Evolutionary conservation across 1,140 invertebrate genomes (phyloP), one percentile per base, ranked within the genome.

Genomic region (Tachypleus tridentatus): DNA sequence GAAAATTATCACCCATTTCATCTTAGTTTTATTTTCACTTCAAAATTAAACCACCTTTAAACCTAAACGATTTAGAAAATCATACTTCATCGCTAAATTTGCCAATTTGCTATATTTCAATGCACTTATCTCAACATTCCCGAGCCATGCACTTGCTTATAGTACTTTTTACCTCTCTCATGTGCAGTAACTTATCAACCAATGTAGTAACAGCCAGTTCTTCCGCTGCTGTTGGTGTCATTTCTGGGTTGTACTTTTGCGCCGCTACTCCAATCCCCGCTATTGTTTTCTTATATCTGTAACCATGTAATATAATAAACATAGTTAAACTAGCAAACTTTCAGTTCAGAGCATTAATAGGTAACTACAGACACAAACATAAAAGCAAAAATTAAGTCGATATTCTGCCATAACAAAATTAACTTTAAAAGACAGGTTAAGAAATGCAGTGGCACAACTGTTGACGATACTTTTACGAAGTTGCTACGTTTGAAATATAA

Each of bases 201-300:
- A 67, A 29, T 49, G 61, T 67, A 47, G 49, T 63, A 3, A 67
- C 53, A 48, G 58, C 58, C 5, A 63, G n/a, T 5, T 67, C 62
- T 47, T 60, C 57, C 7, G 58, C 58, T 8, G 49, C n/a, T 4
- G 65, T 58, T 11, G 62, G 52, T 64, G 80, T 79, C 69, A 85
- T 79, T 75, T 86, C 84, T 3, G 84, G 84, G 73, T 86, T 86
- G 75, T 86, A 85, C 73, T 81, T 82, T 68, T 86, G 84, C 10
- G 81, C 82, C 57, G 77, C 79, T 51, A 82, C 69, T 61, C 81
- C 82, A 49, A 82, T 79, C 62, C 82, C 81, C 4, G 83, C 83
- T 4, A 85, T 79, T 3, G 82, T 82, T 73, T 85, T 84, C 6
- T 79, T 80, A 70, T 86, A 86, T 71, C 84, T 86, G 75, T 5